Evolutionary conservation across 2,113 vertebrate species (phyloP).

Genomic region (Pollachius pollachius): DNA sequence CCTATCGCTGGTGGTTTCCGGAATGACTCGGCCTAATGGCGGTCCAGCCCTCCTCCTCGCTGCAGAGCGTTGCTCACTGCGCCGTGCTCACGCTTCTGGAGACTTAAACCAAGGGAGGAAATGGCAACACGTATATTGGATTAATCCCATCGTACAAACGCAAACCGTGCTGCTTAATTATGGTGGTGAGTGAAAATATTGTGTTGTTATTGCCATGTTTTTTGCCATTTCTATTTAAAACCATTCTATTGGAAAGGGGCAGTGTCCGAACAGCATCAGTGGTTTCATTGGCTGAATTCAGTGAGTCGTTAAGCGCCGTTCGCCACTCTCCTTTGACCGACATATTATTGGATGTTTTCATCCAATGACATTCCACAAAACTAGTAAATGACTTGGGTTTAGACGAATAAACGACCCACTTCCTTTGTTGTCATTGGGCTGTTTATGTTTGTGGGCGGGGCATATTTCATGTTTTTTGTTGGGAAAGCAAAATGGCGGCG

Average conservation of each 20-base stretch:
- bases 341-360: slow-evolving; percentile 4
- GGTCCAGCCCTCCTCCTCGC: slow-evolving; percentile 42
- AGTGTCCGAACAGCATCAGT: not conserved
- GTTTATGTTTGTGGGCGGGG: slow-evolving; percentile 42
- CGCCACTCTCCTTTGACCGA: not conserved
- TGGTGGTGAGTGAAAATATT: slow-evolving; percentile 50
- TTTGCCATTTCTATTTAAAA: not conserved
- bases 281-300: no score
- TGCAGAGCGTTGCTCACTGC: slow-evolving; percentile 49
- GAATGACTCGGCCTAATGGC: slow-evolving; percentile 31
- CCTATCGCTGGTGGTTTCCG: slow-evolving; percentile 45
- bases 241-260: not conserved
- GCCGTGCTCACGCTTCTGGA: slow-evolving; percentile 25
- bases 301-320: not conserved
- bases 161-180: slow-evolving; percentile 3
- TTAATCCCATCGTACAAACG: not conserved
- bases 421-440: slow-evolving; percentile 19
- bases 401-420: slow-evolving; percentile 35
- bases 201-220: not conserved
- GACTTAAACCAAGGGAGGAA: not conserved
- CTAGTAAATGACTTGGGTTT: slow-evolving; percentile 28
- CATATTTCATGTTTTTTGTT: slow-evolving; percentile 61
- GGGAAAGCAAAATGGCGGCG: slow-evolving; percentile 86
- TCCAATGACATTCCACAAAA: slow-evolving; percentile 24
- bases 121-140: not conserved